A percentile compares a stretch with the other conserved stretches of the same genome.
Evolutionary conservation across 2,113 vertebrate species (phyloP).

Genomic region (Entomyzon cyanotis): DNA sequence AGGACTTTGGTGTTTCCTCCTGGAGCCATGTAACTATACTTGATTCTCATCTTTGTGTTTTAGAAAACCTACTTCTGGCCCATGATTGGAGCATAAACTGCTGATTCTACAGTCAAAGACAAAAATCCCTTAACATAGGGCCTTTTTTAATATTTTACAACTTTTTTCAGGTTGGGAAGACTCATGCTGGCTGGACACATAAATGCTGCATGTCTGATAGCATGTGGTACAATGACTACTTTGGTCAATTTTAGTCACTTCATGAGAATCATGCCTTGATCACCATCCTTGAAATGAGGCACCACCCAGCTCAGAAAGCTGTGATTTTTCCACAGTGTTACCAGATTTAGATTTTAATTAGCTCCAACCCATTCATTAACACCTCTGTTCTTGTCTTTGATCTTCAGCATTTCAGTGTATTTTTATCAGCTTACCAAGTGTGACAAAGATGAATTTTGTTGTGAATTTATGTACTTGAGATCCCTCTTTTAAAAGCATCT

Average conservation of each 20-base stretch:
- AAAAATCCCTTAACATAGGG: background rate
- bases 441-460: background rate
- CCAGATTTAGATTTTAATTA: background rate
- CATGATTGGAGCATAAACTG: background rate
- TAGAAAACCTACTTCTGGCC: background rate
- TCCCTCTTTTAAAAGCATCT: background rate
- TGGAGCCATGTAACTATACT: fast-evolving
- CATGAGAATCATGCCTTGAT: background rate
- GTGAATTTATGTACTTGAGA: background rate
- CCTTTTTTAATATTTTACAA: background rate
- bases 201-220: background rate
- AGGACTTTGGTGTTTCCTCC: background rate
- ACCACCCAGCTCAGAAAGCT: background rate
- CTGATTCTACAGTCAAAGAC: background rate
- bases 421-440: background rate
- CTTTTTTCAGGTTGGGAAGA: background rate
- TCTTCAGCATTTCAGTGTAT: background rate
- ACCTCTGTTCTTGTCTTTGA: background rate
- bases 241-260: background rate
- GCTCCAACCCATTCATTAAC: background rate
- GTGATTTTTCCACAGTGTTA: background rate
- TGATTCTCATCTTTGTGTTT: background rate
- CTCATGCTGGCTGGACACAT: background rate
- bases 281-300: background rate
- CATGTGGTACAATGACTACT: fast-evolving